Base-by-base conservation (phyloP, 2,113 vertebrate species). In the Climacteris rufus region DNA sequence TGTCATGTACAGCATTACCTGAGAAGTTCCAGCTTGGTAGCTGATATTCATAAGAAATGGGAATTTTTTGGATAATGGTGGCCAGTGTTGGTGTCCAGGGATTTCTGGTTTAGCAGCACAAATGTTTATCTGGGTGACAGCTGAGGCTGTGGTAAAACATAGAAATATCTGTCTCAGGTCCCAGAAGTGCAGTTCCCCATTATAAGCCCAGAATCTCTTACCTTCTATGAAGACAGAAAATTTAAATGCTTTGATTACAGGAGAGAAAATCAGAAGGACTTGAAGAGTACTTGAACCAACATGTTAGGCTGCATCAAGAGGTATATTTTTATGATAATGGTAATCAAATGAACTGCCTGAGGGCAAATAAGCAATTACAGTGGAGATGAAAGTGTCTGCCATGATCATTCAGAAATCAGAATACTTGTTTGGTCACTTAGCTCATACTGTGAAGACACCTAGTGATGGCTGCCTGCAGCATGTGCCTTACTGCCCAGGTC, bases 331-430 rank as follows among this genome's bases (percentile, higher is more conserved):
- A 83, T 96, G 88, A 75, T 90, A 83, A 96, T 90, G 44, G 20
- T 24, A 96, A 86, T 72, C 83, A 96, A 96, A 86, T 93, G 33
- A 88, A 88, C 14, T 56, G 37, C 96, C 72, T 75, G 27, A 77
- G 53, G 96, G 68, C 33, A 92, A 90, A 87, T 31, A 80, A 81
- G 33, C 35, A 92, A 92, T 88, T 95, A 74, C 7, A 64, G 56
- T 12, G 21, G 49, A 94, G 93, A 96, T 96, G 56, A 95, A 97
- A 94, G 90, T 78, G 68, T 93, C 90, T 96, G 54, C 84, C 87
- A 68, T 18, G 52, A 89, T 90, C 56, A 90, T 72, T 93, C 65
- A 87, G 83, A 94, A 94, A 94, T 82, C 21, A 88, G 75, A 95
- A 85, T 94, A 93, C 96, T 54, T 78, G 94, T 86, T 92, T 35